Evolutionary conservation across 1,140 invertebrate genomes (phyloP).

Genomic region (Aradophagus sp.): DNA sequence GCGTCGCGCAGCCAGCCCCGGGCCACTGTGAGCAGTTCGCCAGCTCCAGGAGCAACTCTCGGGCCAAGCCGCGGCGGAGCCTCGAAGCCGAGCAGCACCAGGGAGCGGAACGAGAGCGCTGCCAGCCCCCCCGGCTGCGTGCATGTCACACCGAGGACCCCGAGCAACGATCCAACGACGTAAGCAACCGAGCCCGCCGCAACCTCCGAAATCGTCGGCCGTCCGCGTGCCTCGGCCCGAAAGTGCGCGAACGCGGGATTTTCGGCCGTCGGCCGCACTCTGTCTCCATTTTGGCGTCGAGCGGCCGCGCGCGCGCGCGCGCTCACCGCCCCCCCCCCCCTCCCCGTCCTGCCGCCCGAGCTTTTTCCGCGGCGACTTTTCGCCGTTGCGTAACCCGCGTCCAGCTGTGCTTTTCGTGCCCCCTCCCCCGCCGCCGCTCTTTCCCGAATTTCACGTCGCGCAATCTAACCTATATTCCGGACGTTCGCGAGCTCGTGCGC

Average conservation of each 20-base stretch:
- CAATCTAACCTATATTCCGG: slow-evolving; percentile 33
- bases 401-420: slow-evolving; percentile 26
- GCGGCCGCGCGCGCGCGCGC: slow-evolving; percentile 37
- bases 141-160: slow-evolving; percentile 36
- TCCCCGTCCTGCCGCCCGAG: no score
- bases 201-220: neutral
- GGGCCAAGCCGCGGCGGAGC: neutral
- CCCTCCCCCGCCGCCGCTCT: slow-evolving; percentile 2
- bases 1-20: slow-evolving; percentile 27
- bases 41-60: neutral
- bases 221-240: neutral
- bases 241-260: slow-evolving; percentile 21
- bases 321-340: slow-evolving; percentile 1
- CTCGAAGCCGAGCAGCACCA: neutral
- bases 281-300: slow-evolving; percentile 43
- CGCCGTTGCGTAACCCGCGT: slow-evolving; percentile 45
- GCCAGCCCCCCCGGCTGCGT: slow-evolving; percentile 21
- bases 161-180: slow-evolving; percentile 31
- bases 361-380: slow-evolving; percentile 35
- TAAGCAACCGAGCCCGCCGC: slow-evolving; percentile 7
- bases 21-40: slow-evolving; percentile 3
- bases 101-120: neutral
- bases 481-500: no score
- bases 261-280: slow-evolving; percentile 8
- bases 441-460: slow-evolving; percentile 24